These are phyloP conservation scores for Aratinga solstitialis DNA, from an alignment of 2,797 vertebrate species.

Conservation along the genomic window DNA sequence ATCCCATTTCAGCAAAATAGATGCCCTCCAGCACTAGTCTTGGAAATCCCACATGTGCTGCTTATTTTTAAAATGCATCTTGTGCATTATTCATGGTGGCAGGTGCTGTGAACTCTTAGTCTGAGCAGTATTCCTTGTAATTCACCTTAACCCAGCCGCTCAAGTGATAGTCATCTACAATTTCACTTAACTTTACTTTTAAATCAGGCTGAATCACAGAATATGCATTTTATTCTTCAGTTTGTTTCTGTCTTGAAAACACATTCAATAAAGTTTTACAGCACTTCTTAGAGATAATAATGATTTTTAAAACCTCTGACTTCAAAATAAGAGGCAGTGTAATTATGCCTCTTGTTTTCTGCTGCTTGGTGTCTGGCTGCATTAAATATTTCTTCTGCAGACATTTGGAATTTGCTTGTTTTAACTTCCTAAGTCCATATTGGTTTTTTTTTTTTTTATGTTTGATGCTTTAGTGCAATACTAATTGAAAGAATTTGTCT, in stretches of 20 bases:
- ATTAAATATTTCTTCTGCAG: neutral
- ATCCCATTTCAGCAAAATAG: neutral
- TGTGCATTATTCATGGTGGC: conserved; percentile 15
- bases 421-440: neutral
- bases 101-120: conserved; percentile 26
- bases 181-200: conserved; percentile 1
- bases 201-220: neutral
- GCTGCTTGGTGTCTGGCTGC: neutral
- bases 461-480: neutral
- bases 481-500: neutral
- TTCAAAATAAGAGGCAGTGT: neutral
- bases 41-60: conserved; percentile 26
- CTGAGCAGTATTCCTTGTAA: conserved; percentile 21
- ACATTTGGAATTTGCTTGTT: neutral
- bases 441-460: neutral
- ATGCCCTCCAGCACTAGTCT: conserved; percentile 12
- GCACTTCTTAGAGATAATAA: neutral
- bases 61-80: neutral
- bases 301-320: neutral
- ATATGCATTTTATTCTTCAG: neutral
- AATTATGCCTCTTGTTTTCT: neutral
- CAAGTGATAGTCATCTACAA: neutral
- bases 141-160: neutral
- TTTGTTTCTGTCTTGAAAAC: neutral
- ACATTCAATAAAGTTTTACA: neutral